Base-by-base conservation (phyloP, 2,797 vertebrate genomes). In the Esox masquinongy region DNA sequence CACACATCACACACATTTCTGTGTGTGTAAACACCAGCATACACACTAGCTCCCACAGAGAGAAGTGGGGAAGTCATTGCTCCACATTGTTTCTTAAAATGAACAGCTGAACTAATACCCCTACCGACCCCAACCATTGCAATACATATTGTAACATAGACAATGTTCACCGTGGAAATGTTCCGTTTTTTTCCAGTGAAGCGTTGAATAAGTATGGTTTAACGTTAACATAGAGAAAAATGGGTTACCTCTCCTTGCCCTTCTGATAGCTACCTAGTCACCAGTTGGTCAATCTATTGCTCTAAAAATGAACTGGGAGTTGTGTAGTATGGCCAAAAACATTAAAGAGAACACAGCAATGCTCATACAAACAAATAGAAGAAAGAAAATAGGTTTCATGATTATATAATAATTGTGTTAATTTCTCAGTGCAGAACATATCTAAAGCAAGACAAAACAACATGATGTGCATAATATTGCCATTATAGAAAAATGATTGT, bases 11-110 rank as follows among this genome's bases (percentile, higher is more conserved):
- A 56, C 16, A 56, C 19, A 56, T 4, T 4, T n/a, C 51, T n/a
- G 19, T 5, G 51, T 56, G 51, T 26, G 16, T 61, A 26, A 61
- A 61, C 56, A 61, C 56, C 56, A 61, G 56, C 24, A 4, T 61
- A 24, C 56, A 61, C 56, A 61, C 68, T n/a, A 4, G 14, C 67
- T 47, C 39, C n/a, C 68, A 47, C 68, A 49, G n/a, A 6, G 36
- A 69, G 36, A 16, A 69, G n/a, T 69, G 5, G 68, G 68, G 68
- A 69, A 69, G 68, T 49, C 15, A 19, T 19, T 67, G 5, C 14
- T 34, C 14, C 26, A 17, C 14, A 31, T 8, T 5, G 63, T 34
- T 66, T 31, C 63, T 66, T 66, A 1, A 34, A 3, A 47, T 47
- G 31, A 14, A 26, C 63, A 29, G 24, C 15, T 31, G 9, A 22